These are phyloP conservation scores for Platichthys stellatus DNA, from an alignment of 2,113 vertebrate genomes.

Conservation along the genomic window DNA sequence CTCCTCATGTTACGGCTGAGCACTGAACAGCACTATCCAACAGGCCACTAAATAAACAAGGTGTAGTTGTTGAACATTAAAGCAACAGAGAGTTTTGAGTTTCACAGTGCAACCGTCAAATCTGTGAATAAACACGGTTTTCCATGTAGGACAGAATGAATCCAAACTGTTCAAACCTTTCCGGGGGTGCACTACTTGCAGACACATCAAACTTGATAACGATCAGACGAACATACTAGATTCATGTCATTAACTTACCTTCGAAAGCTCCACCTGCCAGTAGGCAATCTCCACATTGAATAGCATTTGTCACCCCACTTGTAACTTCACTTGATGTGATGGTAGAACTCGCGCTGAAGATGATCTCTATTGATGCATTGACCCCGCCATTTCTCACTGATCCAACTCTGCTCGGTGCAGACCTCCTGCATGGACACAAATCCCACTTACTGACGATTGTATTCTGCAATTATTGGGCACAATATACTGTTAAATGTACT, in stretches of 20 bases:
- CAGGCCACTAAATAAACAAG: too few relatives aligned
- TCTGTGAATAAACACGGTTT: too few relatives aligned
- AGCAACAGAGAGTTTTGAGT: too few relatives aligned
- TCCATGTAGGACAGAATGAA: too few relatives aligned
- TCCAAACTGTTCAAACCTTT: too few relatives aligned
- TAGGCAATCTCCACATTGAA: accelerated
- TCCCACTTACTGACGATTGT: not conserved
- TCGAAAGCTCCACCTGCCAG: accelerated
- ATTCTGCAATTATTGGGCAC: not conserved
- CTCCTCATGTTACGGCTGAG: too few relatives aligned
- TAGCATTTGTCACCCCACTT: accelerated
- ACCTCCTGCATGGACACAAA: not conserved
- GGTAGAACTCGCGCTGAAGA: accelerated
- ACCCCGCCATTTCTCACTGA: accelerated
- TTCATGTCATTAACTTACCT: conserved; percentile 28
- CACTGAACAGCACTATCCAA: too few relatives aligned
- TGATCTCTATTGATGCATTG: conserved; percentile 44
- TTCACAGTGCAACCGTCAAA: too few relatives aligned
- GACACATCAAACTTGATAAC: too few relatives aligned
- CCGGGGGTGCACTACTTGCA: too few relatives aligned
- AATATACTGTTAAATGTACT: not conserved
- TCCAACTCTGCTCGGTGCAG: accelerated
- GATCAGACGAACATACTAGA: too few relatives aligned
- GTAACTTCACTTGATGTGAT: accelerated
- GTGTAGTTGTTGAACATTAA: too few relatives aligned